Conservation (phyloP, 2,888 invertebrate genomes). For the Perithous albicinctus region DNA sequence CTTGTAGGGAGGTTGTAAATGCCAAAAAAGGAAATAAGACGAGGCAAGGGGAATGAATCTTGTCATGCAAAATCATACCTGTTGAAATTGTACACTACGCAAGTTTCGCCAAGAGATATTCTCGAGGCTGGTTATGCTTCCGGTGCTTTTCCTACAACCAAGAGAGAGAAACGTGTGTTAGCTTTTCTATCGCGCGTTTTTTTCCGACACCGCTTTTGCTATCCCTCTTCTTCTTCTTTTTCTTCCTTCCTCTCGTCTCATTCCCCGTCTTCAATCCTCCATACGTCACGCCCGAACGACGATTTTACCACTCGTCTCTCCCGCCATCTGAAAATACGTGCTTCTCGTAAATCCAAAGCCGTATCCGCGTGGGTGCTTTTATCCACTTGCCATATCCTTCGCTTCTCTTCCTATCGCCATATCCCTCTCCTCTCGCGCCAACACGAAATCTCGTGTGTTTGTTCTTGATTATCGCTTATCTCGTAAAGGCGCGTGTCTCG, state of each 20-base stretch:
- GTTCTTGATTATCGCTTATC: conserved; percentile 65
- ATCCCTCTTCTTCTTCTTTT: conserved; percentile 41
- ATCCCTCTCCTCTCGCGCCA: conserved; percentile 10
- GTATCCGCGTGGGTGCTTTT: conserved; percentile 57
- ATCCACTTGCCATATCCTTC: conserved; percentile 46
- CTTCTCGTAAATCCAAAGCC: conserved; percentile 58
- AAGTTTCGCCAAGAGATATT: conserved; percentile 37
- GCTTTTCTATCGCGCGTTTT: conserved; percentile 39
- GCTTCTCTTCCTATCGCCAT: conserved; percentile 24
- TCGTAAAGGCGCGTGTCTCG: conserved; percentile 48
- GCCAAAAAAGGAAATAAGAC: background rate
- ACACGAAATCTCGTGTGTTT: conserved; percentile 60
- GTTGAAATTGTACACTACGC: conserved; percentile 43
- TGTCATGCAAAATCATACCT: conserved; percentile 22
- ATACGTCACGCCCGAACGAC: conserved; percentile 40
- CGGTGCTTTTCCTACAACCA: conserved; percentile 4
- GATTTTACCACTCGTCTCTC: conserved; percentile 38
- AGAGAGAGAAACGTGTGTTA: conserved; percentile 28
- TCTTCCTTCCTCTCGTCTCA: conserved; percentile 54
- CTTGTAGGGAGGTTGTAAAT: background rate
- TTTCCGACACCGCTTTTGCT: conserved; percentile 2
- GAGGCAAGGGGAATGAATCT: conserved; percentile 25
- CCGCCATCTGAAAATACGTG: conserved; percentile 53
- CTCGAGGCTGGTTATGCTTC: too few species aligned
- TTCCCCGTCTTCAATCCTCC: conserved; percentile 58